Evolutionary conservation across 2,113 vertebrate species (phyloP).

Genomic region (Globicephala melas): DNA sequence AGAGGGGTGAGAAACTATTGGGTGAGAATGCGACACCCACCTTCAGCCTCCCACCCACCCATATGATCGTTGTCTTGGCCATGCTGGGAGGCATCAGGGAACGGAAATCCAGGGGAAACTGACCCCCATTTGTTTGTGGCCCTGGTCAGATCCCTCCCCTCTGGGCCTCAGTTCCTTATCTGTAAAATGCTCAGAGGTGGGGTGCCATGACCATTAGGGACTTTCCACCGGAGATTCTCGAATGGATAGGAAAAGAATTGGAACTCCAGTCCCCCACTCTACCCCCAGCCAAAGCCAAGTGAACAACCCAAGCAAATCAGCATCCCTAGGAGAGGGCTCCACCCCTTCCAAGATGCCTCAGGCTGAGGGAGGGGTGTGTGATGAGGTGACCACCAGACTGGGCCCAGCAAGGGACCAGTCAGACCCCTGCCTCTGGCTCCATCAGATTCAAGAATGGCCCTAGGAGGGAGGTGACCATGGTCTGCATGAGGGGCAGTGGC

Average conservation of each 20-base stretch:
- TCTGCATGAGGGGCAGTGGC: neutral
- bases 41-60: neutral
- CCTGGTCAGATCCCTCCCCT: neutral
- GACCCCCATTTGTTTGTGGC: neutral
- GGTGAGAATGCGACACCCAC: neutral
- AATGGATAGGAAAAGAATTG: neutral
- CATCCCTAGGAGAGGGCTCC: neutral
- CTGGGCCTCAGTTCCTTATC: neutral
- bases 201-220: neutral
- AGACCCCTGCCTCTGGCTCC: neutral
- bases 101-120: neutral
- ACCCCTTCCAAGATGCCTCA: neutral
- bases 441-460: neutral
- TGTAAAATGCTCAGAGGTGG: neutral
- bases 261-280: neutral
- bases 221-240: neutral
- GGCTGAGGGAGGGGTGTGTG: neutral
- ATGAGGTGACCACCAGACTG: neutral
- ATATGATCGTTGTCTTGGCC: neutral
- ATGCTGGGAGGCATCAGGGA: neutral
- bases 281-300: neutral
- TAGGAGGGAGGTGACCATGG: neutral
- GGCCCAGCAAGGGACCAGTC: neutral
- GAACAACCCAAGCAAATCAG: neutral
- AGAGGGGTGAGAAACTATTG: neutral